phyloP scores from a whole-genome alignment of 2,113 vertebrate genomes.

The Carassius gibelio region DNA sequence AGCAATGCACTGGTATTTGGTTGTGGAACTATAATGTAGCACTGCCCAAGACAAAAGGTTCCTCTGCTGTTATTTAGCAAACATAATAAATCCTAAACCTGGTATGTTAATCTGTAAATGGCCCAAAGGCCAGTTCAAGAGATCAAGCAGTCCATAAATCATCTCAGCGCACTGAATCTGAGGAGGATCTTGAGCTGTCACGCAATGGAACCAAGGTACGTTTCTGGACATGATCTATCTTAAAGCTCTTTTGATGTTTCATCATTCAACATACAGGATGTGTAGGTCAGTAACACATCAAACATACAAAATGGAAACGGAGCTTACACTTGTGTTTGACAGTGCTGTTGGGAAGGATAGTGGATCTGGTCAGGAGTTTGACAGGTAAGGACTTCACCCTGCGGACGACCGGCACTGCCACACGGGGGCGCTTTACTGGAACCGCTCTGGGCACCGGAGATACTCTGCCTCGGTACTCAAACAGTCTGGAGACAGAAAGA shows the following conservation, averaged over 20 bases:
- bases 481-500: constrained; percentile 76
- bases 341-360: constrained; percentile 78
- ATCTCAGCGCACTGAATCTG: not conserved
- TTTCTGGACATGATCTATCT: too few species aligned
- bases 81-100: not conserved
- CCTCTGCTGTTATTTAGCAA: not conserved
- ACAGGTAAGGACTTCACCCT: constrained; percentile 86
- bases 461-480: constrained; percentile 85
- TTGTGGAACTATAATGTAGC: not conserved
- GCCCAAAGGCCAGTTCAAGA: not conserved
- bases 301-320: not conserved
- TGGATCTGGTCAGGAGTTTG: constrained; percentile 82
- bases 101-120: constrained; percentile 1
- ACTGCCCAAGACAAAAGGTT: not conserved
- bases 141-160: not conserved
- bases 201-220: too few species aligned
- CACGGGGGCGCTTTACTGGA: constrained; percentile 84
- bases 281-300: not conserved
- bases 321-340: constrained; percentile 84
- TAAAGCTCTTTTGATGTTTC: not conserved
- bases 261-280: not conserved
- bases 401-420: constrained; percentile 85
- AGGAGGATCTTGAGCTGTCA: too few species aligned
- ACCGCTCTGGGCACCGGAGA: constrained; percentile 83
- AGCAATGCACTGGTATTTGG: not conserved